Evolutionary conservation across 2,113 vertebrate genomes (phyloP).

Genomic region (Erinaceus europaeus): DNA sequence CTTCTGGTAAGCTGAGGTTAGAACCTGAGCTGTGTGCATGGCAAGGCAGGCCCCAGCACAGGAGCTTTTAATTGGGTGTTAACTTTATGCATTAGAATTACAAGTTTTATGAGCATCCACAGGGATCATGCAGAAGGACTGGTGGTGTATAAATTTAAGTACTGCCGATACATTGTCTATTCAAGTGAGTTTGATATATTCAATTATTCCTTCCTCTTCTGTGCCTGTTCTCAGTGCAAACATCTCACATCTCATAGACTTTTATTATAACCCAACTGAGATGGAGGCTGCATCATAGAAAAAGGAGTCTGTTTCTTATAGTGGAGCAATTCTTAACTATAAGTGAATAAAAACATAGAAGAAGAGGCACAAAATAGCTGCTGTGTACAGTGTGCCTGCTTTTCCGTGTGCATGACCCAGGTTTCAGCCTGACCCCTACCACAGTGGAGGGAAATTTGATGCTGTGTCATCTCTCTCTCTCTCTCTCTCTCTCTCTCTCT

Average conservation of each 20-base stretch:
- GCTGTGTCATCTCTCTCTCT: too few relatives aligned
- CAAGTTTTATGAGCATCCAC: background rate
- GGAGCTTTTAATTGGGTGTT: background rate
- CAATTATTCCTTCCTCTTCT: background rate
- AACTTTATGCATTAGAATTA: background rate
- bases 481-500: too few relatives aligned
- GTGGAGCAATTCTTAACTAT: background rate
- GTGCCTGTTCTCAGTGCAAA: background rate
- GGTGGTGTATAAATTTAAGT: background rate
- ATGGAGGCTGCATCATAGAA: background rate
- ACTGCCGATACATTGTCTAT: background rate
- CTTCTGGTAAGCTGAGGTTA: too few relatives aligned
- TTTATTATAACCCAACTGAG: background rate
- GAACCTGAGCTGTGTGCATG: too few relatives aligned
- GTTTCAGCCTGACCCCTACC: too few relatives aligned
- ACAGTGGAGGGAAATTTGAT: too few relatives aligned
- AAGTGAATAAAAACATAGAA: conserved; percentile 14
- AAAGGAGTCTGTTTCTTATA: background rate
- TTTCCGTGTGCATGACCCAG: too few relatives aligned
- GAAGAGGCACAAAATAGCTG: too few relatives aligned
- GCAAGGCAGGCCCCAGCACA: too few relatives aligned
- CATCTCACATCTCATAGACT: background rate
- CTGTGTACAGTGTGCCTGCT: too few relatives aligned
- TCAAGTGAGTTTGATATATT: background rate
- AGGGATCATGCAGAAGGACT: background rate